phyloP scores from a whole-genome alignment of 2,797 vertebrate species.

The Tokudaia muenninki region DNA sequence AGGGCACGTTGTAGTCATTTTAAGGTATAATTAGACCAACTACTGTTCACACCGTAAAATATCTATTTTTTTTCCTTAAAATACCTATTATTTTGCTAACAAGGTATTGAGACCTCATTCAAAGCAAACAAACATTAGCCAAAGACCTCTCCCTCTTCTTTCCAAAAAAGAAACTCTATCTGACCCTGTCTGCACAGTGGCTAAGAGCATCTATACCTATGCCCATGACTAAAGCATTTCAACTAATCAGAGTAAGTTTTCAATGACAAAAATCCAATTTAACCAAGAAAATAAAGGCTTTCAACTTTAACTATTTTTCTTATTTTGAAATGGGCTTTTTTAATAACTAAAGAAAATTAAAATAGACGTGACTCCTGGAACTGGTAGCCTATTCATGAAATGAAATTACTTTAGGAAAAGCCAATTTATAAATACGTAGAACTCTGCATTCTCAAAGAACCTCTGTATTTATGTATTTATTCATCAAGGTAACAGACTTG shows the following conservation, averaged over 20 bases:
- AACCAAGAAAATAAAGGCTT: conserved; percentile 73
- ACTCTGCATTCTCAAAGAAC: conserved; percentile 72
- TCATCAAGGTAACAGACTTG: conserved; percentile 70
- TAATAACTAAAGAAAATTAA: conserved; percentile 78
- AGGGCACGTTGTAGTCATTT: not conserved
- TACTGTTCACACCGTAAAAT: not conserved
- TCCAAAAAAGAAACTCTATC: not conserved
- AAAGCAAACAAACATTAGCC: conserved; percentile 35
- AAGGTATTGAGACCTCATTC: conserved; percentile 38
- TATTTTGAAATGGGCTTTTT: conserved; percentile 60
- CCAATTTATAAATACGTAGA: conserved; percentile 68
- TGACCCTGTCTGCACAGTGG: not conserved
- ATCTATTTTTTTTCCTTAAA: conserved; percentile 46
- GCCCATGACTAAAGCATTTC: not conserved
- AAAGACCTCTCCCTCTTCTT: not conserved
- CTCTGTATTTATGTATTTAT: conserved; percentile 72
- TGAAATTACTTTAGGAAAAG: conserved; percentile 65
- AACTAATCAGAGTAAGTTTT: conserved; percentile 64
- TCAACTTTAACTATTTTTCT: conserved; percentile 72
- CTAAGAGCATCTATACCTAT: not conserved
- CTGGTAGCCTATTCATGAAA: conserved; percentile 70
- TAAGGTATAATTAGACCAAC: not conserved
- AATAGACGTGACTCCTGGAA: conserved; percentile 67
- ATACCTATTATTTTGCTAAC: conserved; percentile 17
- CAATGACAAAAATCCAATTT: conserved; percentile 78